Base-by-base conservation (phyloP, 2,888 invertebrate genomes). In the Phymatocera aterrima region DNA sequence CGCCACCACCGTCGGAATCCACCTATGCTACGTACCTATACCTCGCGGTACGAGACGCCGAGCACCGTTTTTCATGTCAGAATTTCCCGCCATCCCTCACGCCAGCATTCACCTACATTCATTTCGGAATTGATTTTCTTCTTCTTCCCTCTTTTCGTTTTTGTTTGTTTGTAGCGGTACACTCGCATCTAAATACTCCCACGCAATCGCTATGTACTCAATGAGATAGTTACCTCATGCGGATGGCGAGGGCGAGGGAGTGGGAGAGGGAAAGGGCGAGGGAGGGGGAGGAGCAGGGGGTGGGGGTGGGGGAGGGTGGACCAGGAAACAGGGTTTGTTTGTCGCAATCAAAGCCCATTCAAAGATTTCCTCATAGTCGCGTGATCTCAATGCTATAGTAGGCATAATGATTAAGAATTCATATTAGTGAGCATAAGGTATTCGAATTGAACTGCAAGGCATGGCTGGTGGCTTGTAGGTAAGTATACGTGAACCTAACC, bases 331-430 rank as follows among this genome's bases (percentile, higher is more conserved):
- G 43, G 31, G 31, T 51, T 48, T 72, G 51, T 51, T 72, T 72
- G 72, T 72, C 72, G 72, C 72, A 72, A 72, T 72, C 72, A 72
- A 34, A 72, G 18, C 51, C 72, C 51, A 72, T 72, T 72, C 72
- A 72, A 72, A 72, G 51, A 72, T 51, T 31, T 64, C 37, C 37
- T 18, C 68, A 72, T 72, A 24, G 51, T 43, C 43, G n/a, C 60
- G 72, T 51, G 72, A 64, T 61, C 61, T 61, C 31, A 37, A 61
- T 61, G 34, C 34, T 28, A 28, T 28, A 57, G 24, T n/a, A 24
- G 46, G 12, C 6, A 57, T 24, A 57, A 57, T 28, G 3, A 68
- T 65, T 24, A 28, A 68, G 68, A 68, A 46, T 68, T 46, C n/a
- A 43, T 43, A 10, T n/a, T 43, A 43, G n/a, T n/a, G n/a, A n/a